Evolutionary conservation across 2,888 invertebrate genomes (phyloP), one percentile per base, ranked within the genome.

Genomic region (Trissolcus japonicus): DNA sequence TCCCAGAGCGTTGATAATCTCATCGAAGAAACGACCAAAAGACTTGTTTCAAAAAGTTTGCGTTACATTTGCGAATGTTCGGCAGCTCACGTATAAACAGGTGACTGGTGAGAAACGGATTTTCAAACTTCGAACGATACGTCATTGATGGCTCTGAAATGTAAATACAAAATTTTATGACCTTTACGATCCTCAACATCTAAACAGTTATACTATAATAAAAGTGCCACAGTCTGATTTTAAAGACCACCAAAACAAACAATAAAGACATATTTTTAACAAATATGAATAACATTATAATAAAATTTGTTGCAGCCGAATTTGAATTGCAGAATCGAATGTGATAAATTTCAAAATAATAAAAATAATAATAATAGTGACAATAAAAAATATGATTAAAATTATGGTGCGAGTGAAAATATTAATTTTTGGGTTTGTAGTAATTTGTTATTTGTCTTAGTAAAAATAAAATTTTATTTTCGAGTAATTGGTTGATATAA

Each of bases 101-200:
- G 51, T 51, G 29, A 66, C 51, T 21, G 43, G 17, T 51, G 67
- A 50, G 19, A 57, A 16, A 11, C 46, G 43, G 43, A 57, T 19
- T 57, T 53, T 43, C 25, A 48, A 68, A 51, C 46, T 17, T n/a
- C 57, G 48, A 41, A 41, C 43, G 43, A 48, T 14, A 55, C 59
- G 74, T 63, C 68, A 75, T 75, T 50, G 59, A 54, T 35, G 53
- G 54, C 57, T 74, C 74, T 74, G 67, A 65, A 74, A 35, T 35
- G 35, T 35, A 35, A 74, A 67, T 60, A 61, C 41, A 67, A 55
- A 61, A 53, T 41, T 50, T 13, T 40, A 55, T 53, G 55, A 63
- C 62, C 54, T 56, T 16, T 35, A 1, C 56, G 48, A 17, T 17
- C 48, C 29, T 71, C 48, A 51, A 53, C 29, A 40, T 50, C 35